Evolutionary conservation across 2,797 vertebrate species (phyloP).

Genomic region (Tangara arthus): DNA sequence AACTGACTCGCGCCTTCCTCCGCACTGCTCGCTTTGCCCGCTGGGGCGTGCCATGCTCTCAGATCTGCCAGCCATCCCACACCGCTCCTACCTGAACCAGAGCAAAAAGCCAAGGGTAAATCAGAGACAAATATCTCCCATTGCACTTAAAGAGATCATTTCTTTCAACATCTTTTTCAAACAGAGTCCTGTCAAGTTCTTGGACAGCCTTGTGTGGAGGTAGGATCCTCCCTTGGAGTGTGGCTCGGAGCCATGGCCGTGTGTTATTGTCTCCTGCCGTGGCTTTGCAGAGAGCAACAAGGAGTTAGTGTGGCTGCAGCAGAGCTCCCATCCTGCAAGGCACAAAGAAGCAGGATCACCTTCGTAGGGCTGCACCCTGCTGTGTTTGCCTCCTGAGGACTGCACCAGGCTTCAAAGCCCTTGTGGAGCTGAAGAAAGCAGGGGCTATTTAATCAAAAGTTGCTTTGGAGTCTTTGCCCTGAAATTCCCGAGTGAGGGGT

Average conservation of each 20-base stretch:
- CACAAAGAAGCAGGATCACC: neutral
- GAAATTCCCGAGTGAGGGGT: neutral
- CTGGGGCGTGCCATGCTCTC: conserved; percentile 87
- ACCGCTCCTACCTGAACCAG: conserved; percentile 83
- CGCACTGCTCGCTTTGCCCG: conserved; percentile 81
- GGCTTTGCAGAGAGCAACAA: neutral
- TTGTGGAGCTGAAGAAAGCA: neutral
- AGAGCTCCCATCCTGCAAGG: neutral
- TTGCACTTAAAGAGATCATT: conserved; percentile 82
- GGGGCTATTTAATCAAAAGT: neutral
- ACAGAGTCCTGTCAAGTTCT: conserved; percentile 70
- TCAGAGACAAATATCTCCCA: conserved; percentile 83
- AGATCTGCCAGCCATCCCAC: conserved; percentile 84
- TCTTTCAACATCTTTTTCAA: conserved; percentile 79
- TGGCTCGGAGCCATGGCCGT: neutral
- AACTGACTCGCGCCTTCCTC: conserved; percentile 87
- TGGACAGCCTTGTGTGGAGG: conserved; percentile 59
- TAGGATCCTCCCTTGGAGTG: conserved; percentile 44
- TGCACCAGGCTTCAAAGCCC: neutral
- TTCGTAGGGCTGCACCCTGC: neutral
- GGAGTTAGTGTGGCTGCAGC: neutral
- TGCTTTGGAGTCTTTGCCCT: neutral
- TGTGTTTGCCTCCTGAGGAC: neutral
- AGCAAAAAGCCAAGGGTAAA: conserved; percentile 86
- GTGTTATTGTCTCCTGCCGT: neutral